Percentiles rank a stretch among this genome's conserved stretches.
Conservation (phyloP, 2,797 vertebrate species). For the Garrulus glandarius region DNA sequence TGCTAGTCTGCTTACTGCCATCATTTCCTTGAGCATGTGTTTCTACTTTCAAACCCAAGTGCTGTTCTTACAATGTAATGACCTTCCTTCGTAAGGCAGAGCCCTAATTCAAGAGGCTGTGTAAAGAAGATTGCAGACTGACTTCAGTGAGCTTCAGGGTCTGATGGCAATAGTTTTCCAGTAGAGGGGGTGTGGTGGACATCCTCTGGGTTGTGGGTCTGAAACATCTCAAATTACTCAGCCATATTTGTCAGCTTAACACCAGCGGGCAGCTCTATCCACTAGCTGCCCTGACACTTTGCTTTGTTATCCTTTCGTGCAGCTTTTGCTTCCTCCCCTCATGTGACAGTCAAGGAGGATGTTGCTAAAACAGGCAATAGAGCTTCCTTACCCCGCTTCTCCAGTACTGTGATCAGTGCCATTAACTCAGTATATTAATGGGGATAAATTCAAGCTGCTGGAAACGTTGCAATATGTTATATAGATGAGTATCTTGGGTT, state of each 20-base stretch:
- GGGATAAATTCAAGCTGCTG: background rate
- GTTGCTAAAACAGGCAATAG: background rate
- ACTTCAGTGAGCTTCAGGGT: background rate
- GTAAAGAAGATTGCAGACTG: background rate
- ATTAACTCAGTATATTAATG: background rate
- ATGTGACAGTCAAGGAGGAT: background rate
- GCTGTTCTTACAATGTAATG: background rate
- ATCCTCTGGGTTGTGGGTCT: conserved; percentile 28
- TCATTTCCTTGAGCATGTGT: background rate
- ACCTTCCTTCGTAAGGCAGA: background rate
- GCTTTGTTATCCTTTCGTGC: conserved; percentile 1
- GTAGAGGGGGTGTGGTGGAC: conserved; percentile 59
- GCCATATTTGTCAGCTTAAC: conserved; percentile 84
- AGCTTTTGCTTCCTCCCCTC: background rate
- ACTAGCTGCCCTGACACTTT: background rate
- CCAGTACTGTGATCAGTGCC: background rate
- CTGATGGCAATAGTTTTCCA: conserved; percentile 34
- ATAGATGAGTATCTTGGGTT: background rate
- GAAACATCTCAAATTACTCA: conserved; percentile 80
- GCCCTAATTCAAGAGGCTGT: background rate
- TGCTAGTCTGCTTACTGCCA: background rate
- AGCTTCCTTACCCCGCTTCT: background rate
- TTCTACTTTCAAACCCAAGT: background rate
- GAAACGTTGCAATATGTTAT: background rate
- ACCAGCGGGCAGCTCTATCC: conserved; percentile 72